A percentile compares a stretch with the other conserved stretches of the same genome.
Conservation (phyloP, 2,797 vertebrate species). For the Lepus townsendii region DNA sequence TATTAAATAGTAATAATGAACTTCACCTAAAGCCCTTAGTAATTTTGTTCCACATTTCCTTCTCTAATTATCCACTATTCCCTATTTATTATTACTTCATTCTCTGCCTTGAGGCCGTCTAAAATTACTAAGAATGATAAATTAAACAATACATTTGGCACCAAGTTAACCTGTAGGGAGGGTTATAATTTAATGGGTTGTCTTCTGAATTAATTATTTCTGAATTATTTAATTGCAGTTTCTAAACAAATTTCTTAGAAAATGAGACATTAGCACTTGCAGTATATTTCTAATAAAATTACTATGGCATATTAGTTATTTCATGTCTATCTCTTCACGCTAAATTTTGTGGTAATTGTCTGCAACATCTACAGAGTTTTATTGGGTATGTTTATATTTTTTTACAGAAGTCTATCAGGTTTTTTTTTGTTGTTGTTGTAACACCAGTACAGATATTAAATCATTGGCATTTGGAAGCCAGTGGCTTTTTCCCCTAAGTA, state of each 20-base stretch:
- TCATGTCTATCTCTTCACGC: conserved; percentile 60
- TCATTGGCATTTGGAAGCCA: conserved; percentile 62
- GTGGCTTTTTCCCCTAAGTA: conserved; percentile 2
- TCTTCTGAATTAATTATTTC: conserved; percentile 92
- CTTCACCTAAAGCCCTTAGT: conserved; percentile 93
- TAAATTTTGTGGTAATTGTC: conserved; percentile 24
- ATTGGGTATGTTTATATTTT: conserved; percentile 80
- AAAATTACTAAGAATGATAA: conserved; percentile 92
- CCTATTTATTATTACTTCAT: conserved; percentile 92
- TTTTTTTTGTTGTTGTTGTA: conserved; percentile 45
- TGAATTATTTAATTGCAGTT: conserved; percentile 90
- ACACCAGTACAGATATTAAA: conserved; percentile 69
- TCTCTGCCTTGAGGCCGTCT: conserved; percentile 90
- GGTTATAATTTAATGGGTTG: conserved; percentile 91
- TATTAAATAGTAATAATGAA: conserved; percentile 93
- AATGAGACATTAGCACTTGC: conserved; percentile 77
- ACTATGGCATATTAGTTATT: conserved; percentile 17
- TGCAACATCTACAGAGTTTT: conserved; percentile 23
- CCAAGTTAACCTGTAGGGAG: conserved; percentile 90
- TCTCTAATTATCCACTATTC: conserved; percentile 91
- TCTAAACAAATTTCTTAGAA: conserved; percentile 89
- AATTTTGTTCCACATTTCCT: conserved; percentile 92
- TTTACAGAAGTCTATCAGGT: conserved; percentile 69
- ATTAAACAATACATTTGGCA: conserved; percentile 92
- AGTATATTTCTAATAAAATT: conserved; percentile 54